Conservation (phyloP, 2,797 vertebrate genomes). For the Ctenopoma kingsleyae region DNA sequence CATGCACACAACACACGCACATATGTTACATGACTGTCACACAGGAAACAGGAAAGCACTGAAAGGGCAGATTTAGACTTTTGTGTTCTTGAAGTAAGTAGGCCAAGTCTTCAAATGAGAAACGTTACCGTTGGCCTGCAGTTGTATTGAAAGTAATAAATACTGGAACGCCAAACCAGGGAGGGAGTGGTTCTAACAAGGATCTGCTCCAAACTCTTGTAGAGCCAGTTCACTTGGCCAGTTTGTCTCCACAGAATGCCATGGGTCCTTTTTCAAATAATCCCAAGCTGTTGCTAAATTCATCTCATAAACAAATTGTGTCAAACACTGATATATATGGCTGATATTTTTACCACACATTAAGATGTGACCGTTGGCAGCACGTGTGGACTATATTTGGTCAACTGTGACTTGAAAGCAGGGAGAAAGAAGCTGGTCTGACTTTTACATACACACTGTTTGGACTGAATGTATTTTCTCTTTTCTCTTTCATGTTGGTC, state of each 20-base stretch:
- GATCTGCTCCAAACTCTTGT: conserved; percentile 27
- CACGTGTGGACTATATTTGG: conserved; percentile 51
- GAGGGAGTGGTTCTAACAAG: conserved; percentile 19
- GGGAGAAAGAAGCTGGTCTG: conserved; percentile 26
- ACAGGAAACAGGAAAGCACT: too few relatives aligned
- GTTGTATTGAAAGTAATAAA: conserved; percentile 45
- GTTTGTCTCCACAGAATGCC: conserved; percentile 7
- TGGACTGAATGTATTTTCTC: background rate
- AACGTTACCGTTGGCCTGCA: conserved; percentile 40
- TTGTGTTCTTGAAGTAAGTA: conserved; percentile 54
- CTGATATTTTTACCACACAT: conserved; percentile 51
- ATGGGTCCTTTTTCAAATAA: conserved; percentile 52
- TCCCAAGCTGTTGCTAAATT: conserved; percentile 49
- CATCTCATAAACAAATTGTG: conserved; percentile 52
- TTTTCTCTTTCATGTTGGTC: background rate
- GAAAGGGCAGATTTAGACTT: conserved; percentile 67
- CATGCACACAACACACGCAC: conserved; percentile 13
- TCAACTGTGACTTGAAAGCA: conserved; percentile 20
- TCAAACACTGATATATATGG: conserved; percentile 37
- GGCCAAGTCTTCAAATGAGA: conserved; percentile 53
- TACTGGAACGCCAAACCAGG: conserved; percentile 8
- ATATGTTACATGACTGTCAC: conserved; percentile 35
- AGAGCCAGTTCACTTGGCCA: conserved; percentile 16
- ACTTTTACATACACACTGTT: conserved; percentile 10
- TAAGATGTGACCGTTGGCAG: conserved; percentile 45